phyloP scores from a whole-genome alignment of 2,797 vertebrate genomes.

The Periophthalmus magnuspinnatus region DNA sequence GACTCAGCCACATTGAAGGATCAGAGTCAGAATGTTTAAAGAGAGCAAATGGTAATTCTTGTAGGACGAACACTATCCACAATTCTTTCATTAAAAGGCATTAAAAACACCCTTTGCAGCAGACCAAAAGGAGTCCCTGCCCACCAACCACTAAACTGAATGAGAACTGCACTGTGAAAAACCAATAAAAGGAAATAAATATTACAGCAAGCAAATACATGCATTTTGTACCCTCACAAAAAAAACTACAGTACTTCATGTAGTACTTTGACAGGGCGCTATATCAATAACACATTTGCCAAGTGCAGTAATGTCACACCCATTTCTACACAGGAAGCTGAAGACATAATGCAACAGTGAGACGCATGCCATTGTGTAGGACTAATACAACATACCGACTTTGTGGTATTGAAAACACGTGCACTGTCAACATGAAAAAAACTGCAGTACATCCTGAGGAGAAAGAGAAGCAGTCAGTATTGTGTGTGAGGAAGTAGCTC shows the following conservation, averaged over 20 bases:
- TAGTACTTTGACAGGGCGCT: background rate
- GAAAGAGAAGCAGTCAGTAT: background rate
- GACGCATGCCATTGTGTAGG: background rate
- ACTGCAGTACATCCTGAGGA: too few relatives aligned
- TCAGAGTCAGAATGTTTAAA: background rate
- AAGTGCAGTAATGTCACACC: constrained; percentile 2
- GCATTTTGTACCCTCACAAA: background rate
- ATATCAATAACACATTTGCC: background rate
- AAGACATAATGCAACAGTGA: background rate
- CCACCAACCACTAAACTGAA: background rate
- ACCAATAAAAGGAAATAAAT: background rate
- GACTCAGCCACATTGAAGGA: too few relatives aligned
- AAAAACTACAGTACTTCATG: background rate
- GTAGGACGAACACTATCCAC: background rate
- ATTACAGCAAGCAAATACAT: background rate
- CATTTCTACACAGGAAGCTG: background rate
- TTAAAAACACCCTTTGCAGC: background rate
- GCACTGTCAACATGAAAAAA: background rate
- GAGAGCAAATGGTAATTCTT: background rate
- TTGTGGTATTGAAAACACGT: background rate
- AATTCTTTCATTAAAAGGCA: background rate
- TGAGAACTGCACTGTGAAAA: background rate
- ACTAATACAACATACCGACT: background rate
- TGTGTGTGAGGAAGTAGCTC: too few relatives aligned
- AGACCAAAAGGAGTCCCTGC: background rate